Evolutionary conservation across 2,113 vertebrate species (phyloP).

Genomic region (Plectropomus leopardus): DNA sequence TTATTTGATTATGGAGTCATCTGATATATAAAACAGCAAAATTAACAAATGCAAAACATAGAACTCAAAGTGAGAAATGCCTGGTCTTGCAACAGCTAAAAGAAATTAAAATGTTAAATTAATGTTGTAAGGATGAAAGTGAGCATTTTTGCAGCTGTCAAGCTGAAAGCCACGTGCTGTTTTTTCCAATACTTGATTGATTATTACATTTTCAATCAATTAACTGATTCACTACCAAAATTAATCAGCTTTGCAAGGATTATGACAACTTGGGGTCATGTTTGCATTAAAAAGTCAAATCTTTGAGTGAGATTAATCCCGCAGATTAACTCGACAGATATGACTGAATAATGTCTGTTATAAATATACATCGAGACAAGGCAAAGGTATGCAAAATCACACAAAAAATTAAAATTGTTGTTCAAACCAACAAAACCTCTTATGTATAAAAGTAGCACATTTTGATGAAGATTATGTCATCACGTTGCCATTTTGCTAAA

Average conservation of each 20-base stretch:
- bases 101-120: not conserved
- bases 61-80: too few species aligned
- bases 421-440: not conserved
- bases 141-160: not conserved
- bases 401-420: not conserved
- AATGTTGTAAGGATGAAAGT: not conserved
- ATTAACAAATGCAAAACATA: too few species aligned
- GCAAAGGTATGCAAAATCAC: not conserved
- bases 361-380: not conserved
- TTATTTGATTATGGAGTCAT: too few species aligned
- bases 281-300: slow-evolving; percentile 30
- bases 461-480: not conserved
- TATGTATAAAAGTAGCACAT: not conserved
- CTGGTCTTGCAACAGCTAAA: too few species aligned
- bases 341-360: not conserved
- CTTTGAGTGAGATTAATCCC: slow-evolving; percentile 9
- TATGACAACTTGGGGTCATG: not conserved
- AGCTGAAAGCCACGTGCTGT: not conserved
- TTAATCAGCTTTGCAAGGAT: slow-evolving; percentile 16
- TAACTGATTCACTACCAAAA: not conserved
- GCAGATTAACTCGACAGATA: slow-evolving; percentile 13
- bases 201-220: not conserved
- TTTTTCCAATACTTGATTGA: not conserved
- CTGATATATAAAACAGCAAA: too few species aligned
- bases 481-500: not conserved